phyloP scores from a whole-genome alignment of 2,113 vertebrate genomes.

The Orcinus orca region DNA sequence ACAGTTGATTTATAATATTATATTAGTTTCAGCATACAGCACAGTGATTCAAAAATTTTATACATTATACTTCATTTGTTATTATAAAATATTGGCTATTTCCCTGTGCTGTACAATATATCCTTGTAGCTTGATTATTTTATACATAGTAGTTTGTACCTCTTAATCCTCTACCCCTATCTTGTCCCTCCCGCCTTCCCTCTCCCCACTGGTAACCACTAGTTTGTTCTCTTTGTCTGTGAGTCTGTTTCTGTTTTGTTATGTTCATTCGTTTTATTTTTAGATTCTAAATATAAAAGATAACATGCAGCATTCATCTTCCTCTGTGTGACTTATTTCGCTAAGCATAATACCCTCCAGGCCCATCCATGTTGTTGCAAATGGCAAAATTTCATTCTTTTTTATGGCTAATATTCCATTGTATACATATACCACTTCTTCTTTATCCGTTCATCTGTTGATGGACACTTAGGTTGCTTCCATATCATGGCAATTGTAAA shows the following conservation, averaged over 20 bases:
- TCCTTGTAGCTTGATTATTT: background rate
- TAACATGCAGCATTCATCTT: background rate
- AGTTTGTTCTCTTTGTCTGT: background rate
- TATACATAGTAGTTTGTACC: background rate
- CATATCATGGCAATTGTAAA: background rate
- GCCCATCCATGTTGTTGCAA: background rate
- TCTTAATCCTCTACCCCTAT: background rate
- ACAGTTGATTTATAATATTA: background rate
- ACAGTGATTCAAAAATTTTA: background rate
- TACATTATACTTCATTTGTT: background rate
- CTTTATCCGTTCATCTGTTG: background rate
- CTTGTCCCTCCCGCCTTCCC: background rate
- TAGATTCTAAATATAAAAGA: background rate
- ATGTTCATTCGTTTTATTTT: background rate
- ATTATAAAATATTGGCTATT: background rate
- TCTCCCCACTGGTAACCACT: background rate
- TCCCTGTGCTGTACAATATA: background rate
- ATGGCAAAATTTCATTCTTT: background rate
- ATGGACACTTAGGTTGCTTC: background rate
- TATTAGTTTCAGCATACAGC: background rate
- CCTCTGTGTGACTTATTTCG: background rate
- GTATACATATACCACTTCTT: background rate
- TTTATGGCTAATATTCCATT: background rate
- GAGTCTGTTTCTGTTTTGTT: background rate
- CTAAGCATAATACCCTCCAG: background rate